A percentile compares a stretch with the other conserved stretches of the same genome.
phyloP scores from a whole-genome alignment of 2,113 vertebrate genomes.

The Oenanthe oenanthe region DNA sequence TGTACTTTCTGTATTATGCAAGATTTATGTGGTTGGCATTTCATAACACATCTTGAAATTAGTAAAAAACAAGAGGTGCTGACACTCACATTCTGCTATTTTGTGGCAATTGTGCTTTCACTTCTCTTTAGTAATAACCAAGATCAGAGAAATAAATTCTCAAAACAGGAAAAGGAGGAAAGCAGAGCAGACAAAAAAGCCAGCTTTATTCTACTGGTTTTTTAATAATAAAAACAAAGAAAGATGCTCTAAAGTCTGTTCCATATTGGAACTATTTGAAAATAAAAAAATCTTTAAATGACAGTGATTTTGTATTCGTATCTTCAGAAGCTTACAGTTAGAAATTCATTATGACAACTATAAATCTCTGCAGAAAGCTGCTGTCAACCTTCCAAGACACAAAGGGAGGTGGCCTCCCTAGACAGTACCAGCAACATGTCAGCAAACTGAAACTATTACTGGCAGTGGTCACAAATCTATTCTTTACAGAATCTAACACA shows the following conservation, averaged over 20 bases:
- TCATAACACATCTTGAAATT: neutral
- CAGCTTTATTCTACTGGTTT: neutral
- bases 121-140: neutral
- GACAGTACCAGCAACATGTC: neutral
- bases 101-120: slow-evolving; percentile 1
- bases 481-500: neutral
- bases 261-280: neutral
- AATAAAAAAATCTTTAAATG: neutral
- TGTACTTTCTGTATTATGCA: neutral
- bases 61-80: neutral
- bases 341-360: neutral
- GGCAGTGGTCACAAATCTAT: neutral
- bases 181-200: neutral
- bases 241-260: neutral
- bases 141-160: neutral
- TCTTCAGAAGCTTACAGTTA: neutral
- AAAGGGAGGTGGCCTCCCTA: neutral
- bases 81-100: neutral
- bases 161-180: neutral
- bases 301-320: neutral
- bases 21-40: neutral
- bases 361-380: neutral
- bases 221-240: neutral
- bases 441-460: neutral
- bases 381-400: neutral